These are phyloP conservation scores for Lytechinus pictus DNA, from an alignment of 35 echinoderm and acorn worm genomes.

Conservation along the genomic window DNA sequence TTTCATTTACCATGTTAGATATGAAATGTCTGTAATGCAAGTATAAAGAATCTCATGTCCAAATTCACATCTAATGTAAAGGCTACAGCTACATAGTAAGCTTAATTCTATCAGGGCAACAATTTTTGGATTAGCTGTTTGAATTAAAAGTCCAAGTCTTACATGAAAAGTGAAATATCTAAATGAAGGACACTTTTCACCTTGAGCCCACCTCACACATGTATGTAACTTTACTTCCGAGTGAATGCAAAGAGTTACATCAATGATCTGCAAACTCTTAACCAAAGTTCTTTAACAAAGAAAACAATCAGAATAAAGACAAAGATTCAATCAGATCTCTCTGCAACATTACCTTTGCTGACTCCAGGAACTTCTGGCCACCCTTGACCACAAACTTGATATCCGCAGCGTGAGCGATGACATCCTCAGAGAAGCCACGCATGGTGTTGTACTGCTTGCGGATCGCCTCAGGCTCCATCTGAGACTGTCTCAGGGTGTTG, in stretches of 20 bases:
- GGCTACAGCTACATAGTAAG: no score
- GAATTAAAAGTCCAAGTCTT: no score
- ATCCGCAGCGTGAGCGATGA: constrained; percentile 87
- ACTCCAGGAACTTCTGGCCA: constrained; percentile 93
- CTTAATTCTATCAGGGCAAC: no score
- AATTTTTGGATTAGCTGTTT: no score
- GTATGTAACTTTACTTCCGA: neutral
- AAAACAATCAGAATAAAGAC: neutral
- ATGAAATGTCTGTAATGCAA: neutral
- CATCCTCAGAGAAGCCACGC: constrained; percentile 91
- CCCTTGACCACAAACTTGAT: constrained; percentile 95
- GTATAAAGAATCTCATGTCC: no score
- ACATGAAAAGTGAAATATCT: no score
- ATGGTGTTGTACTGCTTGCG: constrained; percentile 76
- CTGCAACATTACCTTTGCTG: constrained; percentile 70
- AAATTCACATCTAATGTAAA: no score
- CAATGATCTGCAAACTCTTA: neutral
- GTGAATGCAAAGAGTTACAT: neutral
- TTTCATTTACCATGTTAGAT: neutral
- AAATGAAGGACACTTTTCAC: no score
- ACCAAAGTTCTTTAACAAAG: neutral
- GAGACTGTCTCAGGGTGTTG: constrained; percentile 51
- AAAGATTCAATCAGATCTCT: neutral
- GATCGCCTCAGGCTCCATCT: constrained; percentile 66
- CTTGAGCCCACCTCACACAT: no score